phyloP scores from a whole-genome alignment of 2,888 invertebrate genomes.

The Mythimna impura region DNA sequence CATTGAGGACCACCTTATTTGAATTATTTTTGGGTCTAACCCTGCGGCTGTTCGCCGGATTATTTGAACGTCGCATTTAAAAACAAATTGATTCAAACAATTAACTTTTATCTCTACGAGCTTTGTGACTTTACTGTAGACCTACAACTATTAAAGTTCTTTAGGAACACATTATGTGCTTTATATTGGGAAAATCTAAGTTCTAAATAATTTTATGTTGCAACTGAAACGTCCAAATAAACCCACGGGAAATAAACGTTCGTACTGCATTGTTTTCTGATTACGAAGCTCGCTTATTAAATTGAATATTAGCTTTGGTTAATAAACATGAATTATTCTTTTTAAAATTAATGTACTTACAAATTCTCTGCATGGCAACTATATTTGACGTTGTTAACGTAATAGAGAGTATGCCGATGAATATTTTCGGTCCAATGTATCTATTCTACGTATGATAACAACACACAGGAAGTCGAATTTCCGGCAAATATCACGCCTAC shows the following conservation, averaged over 20 bases:
- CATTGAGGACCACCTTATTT: conserved; percentile 78
- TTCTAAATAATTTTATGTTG: conserved; percentile 50
- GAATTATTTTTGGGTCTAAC: conserved; percentile 77
- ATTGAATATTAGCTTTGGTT: conserved; percentile 33
- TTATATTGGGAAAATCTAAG: conserved; percentile 14
- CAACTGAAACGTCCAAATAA: conserved; percentile 36
- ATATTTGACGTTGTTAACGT: background rate
- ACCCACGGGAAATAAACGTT: conserved; percentile 55
- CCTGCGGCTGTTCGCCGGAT: conserved; percentile 66
- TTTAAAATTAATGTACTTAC: background rate
- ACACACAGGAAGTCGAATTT: conserved; percentile 68
- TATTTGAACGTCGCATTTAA: conserved; percentile 66
- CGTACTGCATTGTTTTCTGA: conserved; percentile 38
- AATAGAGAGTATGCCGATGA: conserved; percentile 15
- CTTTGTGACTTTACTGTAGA: conserved; percentile 36
- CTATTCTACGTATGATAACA: conserved; percentile 40
- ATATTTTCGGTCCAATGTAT: conserved; percentile 30
- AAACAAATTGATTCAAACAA: conserved; percentile 66
- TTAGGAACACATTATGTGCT: conserved; percentile 20
- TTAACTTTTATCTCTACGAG: conserved; percentile 57
- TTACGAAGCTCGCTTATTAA: conserved; percentile 34
- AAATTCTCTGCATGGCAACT: background rate
- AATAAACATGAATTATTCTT: background rate
- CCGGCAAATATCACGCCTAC: conserved; percentile 64
- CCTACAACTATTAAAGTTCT: conserved; percentile 33